Evolutionary conservation across 1,140 invertebrate genomes (phyloP).

Genomic region (Trichonephila clavata): DNA sequence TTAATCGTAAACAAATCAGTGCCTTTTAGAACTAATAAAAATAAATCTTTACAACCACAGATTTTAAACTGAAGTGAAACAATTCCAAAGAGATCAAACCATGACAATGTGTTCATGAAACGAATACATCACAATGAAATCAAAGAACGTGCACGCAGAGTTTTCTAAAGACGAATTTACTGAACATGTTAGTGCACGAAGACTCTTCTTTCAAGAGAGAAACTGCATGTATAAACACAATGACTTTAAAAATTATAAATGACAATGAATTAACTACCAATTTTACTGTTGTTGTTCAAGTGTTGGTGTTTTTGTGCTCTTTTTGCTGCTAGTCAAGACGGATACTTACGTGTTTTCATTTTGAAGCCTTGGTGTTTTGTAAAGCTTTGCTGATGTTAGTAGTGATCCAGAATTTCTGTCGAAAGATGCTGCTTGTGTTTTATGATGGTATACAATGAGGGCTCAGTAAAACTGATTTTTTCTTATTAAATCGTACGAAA

Average conservation of each 20-base stretch:
- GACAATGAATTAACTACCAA: not conserved
- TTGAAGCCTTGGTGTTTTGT: conserved; percentile 67
- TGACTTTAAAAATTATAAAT: not conserved
- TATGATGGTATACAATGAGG: not conserved
- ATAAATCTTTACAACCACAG: not conserved
- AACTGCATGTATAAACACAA: not conserved
- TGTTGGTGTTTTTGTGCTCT: conserved; percentile 69
- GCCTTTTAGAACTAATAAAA: not conserved
- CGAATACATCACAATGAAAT: not conserved
- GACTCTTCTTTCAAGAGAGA: not conserved
- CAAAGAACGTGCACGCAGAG: not conserved
- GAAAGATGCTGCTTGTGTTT: conserved; percentile 11
- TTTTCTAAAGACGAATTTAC: not conserved
- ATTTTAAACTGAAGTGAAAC: not conserved
- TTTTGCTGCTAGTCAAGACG: conserved; percentile 70
- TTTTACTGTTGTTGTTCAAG: conserved; percentile 27
- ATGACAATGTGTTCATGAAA: not conserved
- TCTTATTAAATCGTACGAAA: no score
- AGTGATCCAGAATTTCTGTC: conserved; percentile 12
- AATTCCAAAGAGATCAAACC: conserved; percentile 17
- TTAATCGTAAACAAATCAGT: not conserved
- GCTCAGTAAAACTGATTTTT: not conserved
- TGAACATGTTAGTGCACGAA: not conserved
- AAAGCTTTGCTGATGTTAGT: conserved; percentile 62
- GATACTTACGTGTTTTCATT: conserved; percentile 57